Conservation (phyloP, 1,140 invertebrate species). For the Drosophila eugracilis region DNA sequence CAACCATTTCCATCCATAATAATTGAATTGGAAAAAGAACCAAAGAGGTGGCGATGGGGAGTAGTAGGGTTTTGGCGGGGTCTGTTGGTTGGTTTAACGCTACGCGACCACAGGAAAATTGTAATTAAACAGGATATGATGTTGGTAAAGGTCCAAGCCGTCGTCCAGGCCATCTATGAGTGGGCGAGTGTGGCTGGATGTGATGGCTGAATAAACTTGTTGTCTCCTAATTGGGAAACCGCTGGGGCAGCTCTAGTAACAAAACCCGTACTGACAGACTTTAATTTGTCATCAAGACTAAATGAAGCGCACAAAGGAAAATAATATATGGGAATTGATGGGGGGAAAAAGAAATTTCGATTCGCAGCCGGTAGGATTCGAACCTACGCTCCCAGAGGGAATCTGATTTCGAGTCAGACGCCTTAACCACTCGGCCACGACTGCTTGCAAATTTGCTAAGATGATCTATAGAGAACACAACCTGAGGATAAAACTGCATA, state of each 20-base stretch:
- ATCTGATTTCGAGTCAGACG: conserved; percentile 94
- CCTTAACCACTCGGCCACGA: conserved; percentile 94
- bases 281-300: conserved; percentile 26
- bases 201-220: conserved; percentile 64
- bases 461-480: too few relatives aligned
- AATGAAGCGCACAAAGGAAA: not conserved
- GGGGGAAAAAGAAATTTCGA: not conserved
- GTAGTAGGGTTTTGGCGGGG: too few relatives aligned
- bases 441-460: too few relatives aligned
- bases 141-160: conserved; percentile 42
- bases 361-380: conserved; percentile 92
- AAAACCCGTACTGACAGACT: conserved; percentile 25
- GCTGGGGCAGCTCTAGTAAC: conserved; percentile 8
- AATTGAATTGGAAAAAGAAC: conserved; percentile 81
- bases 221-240: conserved; percentile 58
- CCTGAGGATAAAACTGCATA: too few relatives aligned
- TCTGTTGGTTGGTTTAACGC: conserved; percentile 66
- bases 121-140: conserved; percentile 81
- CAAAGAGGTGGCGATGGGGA: conserved; percentile 12
- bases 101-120: conserved; percentile 81
- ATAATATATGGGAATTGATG: not conserved
- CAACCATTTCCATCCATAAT: conserved; percentile 56
- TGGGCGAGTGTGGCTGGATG: conserved; percentile 26
- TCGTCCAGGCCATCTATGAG: conserved; percentile 15
- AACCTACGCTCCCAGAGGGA: conserved; percentile 94